Percentiles rank a stretch among this genome's conserved stretches.
Conservation (phyloP, 2,888 invertebrate genomes). For the Nasonovia ribisnigri region DNA sequence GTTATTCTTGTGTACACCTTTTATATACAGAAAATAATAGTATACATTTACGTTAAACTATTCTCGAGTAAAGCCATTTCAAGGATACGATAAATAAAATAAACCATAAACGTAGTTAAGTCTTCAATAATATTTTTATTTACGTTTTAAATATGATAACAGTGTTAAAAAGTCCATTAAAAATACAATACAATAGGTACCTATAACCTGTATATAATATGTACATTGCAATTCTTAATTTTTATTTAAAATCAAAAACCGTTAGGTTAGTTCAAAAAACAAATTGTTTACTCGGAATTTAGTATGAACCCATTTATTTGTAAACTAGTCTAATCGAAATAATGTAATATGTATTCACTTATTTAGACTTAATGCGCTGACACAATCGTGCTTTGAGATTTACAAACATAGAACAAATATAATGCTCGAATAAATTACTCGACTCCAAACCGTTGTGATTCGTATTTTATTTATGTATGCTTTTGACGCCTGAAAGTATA, state of each 20-base stretch:
- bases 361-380: background rate
- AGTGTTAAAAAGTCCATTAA: background rate
- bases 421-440: background rate
- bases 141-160: background rate
- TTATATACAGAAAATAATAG: background rate
- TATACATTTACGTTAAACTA: background rate
- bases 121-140: background rate
- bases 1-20: conserved; percentile 13
- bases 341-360: too few species aligned
- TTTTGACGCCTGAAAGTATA: background rate
- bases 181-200: background rate
- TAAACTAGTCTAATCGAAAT: background rate
- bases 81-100: background rate
- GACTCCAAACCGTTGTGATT: background rate
- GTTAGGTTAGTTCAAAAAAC: background rate
- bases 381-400: background rate
- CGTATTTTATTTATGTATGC: background rate
- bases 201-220: background rate
- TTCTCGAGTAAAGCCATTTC: background rate
- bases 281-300: background rate
- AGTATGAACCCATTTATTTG: background rate
- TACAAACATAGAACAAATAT: background rate
- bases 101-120: background rate
- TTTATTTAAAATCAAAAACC: background rate
- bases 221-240: background rate